Base-by-base conservation (phyloP, 2,113 vertebrate genomes). In the Spea multiplicata region DNA sequence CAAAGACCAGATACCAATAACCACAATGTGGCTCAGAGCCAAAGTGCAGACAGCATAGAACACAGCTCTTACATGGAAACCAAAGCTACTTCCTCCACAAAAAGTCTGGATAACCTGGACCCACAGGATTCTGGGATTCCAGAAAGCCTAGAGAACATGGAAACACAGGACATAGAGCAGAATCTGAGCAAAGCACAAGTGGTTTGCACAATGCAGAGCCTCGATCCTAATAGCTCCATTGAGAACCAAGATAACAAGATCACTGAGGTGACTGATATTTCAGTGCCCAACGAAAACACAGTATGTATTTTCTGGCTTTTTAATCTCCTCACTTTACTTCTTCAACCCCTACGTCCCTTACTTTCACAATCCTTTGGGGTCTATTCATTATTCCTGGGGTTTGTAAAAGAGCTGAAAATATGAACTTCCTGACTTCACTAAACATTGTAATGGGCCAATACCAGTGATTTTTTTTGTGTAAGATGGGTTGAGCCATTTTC, bases 291-390 rank as follows among this genome's bases (percentile, higher is more conserved):
- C 48, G 66, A 55, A 48, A 55, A 57, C 44, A 70, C 66, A 16
- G 75, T 76, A 76, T 76, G 75, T 76, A 48, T 47, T 16, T 49
- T 66, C 2, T 13, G 4, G n/a, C 13, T 55, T 45, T 66, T 17
- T 44, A 16, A 3, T 69, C 12, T 69, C 13, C 16, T 69, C 16
- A 45, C 61, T 8, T 30, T 64, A 8, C n/a, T 64, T 64, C 30
- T 30, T 16, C 30, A 30, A 30, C n/a, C 30, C 16, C 3, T 64
- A 30, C 61, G 8, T 61, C 1, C 50, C 13, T 61, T 61, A 5
- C 13, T 30, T 30, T 30, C 30, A 30, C 30, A 30, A 30, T 30
- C 30, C 30, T 2, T 30, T 30, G 30, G 30, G 30, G 30, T 30
- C 30, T 30, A 30, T 30, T 30, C 30, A 2, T 30, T 30, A 30